Conservation (phyloP, 2,797 vertebrate species). For the Sternarchorhynchus goeldii region DNA sequence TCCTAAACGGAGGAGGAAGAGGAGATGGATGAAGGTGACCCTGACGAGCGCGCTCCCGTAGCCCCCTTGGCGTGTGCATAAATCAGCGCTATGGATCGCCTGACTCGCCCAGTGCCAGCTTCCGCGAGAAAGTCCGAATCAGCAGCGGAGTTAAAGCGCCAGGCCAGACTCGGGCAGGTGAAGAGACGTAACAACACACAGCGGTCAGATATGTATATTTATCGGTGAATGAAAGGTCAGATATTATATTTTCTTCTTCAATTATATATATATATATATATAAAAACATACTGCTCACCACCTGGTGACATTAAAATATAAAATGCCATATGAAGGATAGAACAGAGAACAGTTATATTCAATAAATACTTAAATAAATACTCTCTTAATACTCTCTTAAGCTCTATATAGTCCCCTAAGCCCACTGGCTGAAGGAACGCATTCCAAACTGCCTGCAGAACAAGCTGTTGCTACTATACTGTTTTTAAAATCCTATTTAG, state of each 20-base stretch:
- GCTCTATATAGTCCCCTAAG: constrained; percentile 7
- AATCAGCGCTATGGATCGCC: constrained; percentile 52
- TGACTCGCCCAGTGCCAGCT: constrained; percentile 29
- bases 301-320: not conserved
- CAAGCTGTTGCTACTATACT: not conserved
- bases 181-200: not conserved
- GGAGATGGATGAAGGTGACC: constrained; percentile 50
- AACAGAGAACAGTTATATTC: not conserved
- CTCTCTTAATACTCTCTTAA: constrained; percentile 4
- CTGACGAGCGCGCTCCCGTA: constrained; percentile 23
- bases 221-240: not conserved
- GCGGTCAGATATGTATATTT: not conserved
- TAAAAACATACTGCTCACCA: not conserved
- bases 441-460: not conserved
- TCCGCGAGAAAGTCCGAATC: constrained; percentile 45
- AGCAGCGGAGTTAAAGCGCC: constrained; percentile 36
- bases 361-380: constrained; percentile 14
- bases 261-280: not conserved
- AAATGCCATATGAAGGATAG: constrained; percentile 35
- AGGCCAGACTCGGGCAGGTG: constrained; percentile 5
- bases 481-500: not conserved
- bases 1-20: constrained; percentile 15
- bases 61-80: constrained; percentile 47
- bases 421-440: not conserved
- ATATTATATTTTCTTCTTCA: not conserved